These are phyloP conservation scores for Drosophila takahashii DNA, from an alignment of 1,140 invertebrate species.

Conservation along the genomic window DNA sequence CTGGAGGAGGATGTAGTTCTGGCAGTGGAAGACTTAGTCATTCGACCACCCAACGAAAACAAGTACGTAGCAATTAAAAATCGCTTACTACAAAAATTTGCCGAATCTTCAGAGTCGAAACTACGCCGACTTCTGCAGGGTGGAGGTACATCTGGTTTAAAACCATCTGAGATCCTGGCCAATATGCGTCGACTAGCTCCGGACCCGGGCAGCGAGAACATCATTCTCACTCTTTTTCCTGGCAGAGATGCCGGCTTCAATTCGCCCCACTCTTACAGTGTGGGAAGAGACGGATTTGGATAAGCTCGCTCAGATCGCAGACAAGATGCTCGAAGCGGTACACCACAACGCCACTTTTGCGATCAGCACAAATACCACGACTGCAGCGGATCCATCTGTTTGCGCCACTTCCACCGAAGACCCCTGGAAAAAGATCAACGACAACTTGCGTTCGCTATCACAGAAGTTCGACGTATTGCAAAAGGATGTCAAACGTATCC, in stretches of 20 bases:
- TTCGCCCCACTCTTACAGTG: neutral
- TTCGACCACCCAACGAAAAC: too few species aligned
- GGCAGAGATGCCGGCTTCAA: neutral
- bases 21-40: neutral
- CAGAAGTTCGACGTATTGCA: neutral
- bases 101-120: neutral
- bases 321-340: too few species aligned
- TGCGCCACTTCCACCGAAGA: neutral
- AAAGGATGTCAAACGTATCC: too few species aligned
- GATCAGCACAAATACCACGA: neutral
- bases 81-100: neutral
- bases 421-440: neutral
- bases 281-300: neutral
- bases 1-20: too few species aligned
- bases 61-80: neutral
- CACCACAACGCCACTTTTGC: too few species aligned
- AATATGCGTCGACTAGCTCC: neutral
- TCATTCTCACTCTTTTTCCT: neutral
- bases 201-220: neutral
- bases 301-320: too few species aligned
- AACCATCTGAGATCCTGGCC: neutral
- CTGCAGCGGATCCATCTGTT: neutral
- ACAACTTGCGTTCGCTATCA: neutral
- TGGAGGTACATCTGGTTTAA: neutral
- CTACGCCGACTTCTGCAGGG: neutral